Percentiles rank a stretch among this genome's conserved stretches.
These are phyloP conservation scores for Falco columbarius DNA, from an alignment of 2,797 vertebrate genomes.

Conservation along the genomic window DNA sequence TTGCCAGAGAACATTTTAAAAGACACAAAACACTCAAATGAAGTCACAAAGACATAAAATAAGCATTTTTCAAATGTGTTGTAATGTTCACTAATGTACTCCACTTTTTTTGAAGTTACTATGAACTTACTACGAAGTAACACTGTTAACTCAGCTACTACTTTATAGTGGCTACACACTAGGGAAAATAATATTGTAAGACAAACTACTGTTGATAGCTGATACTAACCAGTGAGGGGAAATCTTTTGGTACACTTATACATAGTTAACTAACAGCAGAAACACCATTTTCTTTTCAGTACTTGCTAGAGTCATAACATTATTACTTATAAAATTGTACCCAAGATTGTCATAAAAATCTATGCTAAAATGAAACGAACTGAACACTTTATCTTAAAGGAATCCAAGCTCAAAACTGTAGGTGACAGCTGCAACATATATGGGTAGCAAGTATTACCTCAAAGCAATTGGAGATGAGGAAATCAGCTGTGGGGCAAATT, in stretches of 20 bases:
- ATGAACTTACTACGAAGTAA: not conserved
- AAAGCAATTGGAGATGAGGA: not conserved
- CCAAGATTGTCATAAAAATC: not conserved
- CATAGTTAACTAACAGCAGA: not conserved
- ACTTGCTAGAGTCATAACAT: not conserved
- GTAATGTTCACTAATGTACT: not conserved
- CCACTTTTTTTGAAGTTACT: not conserved
- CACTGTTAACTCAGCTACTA: not conserved
- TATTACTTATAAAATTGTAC: not conserved
- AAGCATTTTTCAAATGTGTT: not conserved
- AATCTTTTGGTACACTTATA: not conserved
- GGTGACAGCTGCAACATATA: not conserved
- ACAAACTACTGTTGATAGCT: not conserved
- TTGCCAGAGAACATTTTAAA: not conserved
- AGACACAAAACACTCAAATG: not conserved
- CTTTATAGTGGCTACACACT: not conserved
- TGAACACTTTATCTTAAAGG: not conserved
- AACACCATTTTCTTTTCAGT: not conserved
- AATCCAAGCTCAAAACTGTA: not conserved
- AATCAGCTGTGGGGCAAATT: not conserved
- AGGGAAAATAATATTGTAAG: not conserved
- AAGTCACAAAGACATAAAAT: not conserved
- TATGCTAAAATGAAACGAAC: not conserved
- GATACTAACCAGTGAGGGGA: not conserved
- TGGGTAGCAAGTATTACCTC: not conserved